phyloP scores from a whole-genome alignment of 2,797 vertebrate species.

The Spinibarbus caldwelli region DNA sequence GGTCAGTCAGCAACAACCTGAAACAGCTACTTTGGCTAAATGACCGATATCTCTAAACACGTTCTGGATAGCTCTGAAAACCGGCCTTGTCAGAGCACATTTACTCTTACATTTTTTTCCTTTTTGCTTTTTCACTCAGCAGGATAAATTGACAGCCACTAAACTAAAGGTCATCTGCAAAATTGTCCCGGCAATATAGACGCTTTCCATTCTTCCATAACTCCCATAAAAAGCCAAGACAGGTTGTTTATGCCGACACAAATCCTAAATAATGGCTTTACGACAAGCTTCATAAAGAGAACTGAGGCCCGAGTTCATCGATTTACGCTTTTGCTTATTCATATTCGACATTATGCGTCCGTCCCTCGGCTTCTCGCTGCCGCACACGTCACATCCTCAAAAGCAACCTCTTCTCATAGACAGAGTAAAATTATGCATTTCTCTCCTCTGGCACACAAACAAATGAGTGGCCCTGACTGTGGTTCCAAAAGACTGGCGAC shows the following conservation, averaged over 20 bases:
- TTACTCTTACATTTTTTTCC: slow-evolving; percentile 39
- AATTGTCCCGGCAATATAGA: slow-evolving; percentile 32
- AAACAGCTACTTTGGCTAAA: slow-evolving; percentile 55
- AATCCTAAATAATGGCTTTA: slow-evolving; percentile 60
- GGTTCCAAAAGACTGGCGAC: background rate
- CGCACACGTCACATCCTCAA: slow-evolving; percentile 5
- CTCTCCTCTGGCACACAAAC: slow-evolving; percentile 36
- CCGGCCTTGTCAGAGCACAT: slow-evolving; percentile 46
- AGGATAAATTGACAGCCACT: slow-evolving; percentile 58
- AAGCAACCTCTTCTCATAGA: slow-evolving; percentile 1
- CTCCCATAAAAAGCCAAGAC: slow-evolving; percentile 42
- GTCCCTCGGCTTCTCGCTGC: background rate
- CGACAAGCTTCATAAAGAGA: slow-evolving; percentile 49
- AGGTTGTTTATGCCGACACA: slow-evolving; percentile 57
- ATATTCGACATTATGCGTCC: slow-evolving; percentile 40
- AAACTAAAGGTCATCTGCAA: slow-evolving; percentile 59
- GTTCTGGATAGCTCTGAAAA: slow-evolving; percentile 48
- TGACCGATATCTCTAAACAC: slow-evolving; percentile 41
- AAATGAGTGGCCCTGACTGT: slow-evolving; percentile 12
- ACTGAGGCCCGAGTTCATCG: slow-evolving; percentile 49
- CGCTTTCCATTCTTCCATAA: slow-evolving; percentile 9
- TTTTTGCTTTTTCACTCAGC: slow-evolving; percentile 32
- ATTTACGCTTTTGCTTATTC: slow-evolving; percentile 59
- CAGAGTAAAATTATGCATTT: background rate
- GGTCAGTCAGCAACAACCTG: slow-evolving; percentile 52